Percentiles rank a stretch among this genome's conserved stretches.
These are phyloP conservation scores for Lacerta viridis DNA, from an alignment of 2,797 vertebrate species.

Conservation along the genomic window DNA sequence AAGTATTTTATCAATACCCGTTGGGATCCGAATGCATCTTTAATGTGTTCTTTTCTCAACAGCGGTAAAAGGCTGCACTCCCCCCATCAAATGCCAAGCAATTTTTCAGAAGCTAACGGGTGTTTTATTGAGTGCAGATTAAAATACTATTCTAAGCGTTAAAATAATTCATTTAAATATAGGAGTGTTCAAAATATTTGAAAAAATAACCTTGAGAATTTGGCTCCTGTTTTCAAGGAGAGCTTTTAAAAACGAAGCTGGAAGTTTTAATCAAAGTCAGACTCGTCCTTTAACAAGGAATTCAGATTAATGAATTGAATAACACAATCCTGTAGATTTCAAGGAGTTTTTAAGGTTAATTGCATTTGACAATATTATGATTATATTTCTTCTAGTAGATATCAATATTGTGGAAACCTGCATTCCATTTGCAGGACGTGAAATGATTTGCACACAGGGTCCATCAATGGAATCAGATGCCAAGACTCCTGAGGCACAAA, in stretches of 20 bases:
- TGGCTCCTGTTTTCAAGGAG: conserved; percentile 40
- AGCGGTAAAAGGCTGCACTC: conserved; percentile 63
- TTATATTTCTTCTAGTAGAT: conserved; percentile 14
- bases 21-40: conserved; percentile 69
- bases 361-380: conserved; percentile 1
- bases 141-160: conserved; percentile 10
- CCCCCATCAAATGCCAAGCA: conserved; percentile 67
- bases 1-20: conserved; percentile 72
- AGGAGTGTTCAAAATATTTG: conserved; percentile 49
- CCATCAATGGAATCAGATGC: not conserved
- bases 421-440: not conserved
- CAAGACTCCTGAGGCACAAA: not conserved
- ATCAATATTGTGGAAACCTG: not conserved
- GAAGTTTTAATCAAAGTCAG: conserved; percentile 22
- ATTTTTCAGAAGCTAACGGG: conserved; percentile 66
- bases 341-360: conserved; percentile 9
- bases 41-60: conserved; percentile 71
- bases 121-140: conserved; percentile 60
- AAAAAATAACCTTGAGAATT: conserved; percentile 40
- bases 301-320: conserved; percentile 20
- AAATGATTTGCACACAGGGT: not conserved
- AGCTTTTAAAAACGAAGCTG: not conserved
- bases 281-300: conserved; percentile 18
- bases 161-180: conserved; percentile 50
- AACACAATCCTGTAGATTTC: conserved; percentile 19